phyloP scores from a whole-genome alignment of 2,888 invertebrate genomes.

The Tanytarsus gracilentus region DNA sequence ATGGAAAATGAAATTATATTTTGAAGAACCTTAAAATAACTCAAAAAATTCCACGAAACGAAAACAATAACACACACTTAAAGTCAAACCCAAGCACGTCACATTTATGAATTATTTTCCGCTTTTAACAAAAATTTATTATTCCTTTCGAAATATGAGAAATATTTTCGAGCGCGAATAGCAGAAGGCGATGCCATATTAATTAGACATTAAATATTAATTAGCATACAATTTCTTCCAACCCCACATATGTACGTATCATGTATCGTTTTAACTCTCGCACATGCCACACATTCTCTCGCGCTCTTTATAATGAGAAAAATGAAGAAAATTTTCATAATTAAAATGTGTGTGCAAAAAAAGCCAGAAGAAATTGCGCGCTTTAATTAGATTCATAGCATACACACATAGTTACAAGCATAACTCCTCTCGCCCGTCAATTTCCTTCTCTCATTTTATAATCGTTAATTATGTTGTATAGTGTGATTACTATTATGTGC shows the following conservation, averaged over 20 bases:
- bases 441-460: background rate
- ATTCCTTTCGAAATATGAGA: too few relatives aligned
- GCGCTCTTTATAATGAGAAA: background rate
- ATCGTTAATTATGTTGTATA: slow-evolving; percentile 4
- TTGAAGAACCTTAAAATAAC: too few relatives aligned
- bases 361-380: background rate
- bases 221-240: slow-evolving; percentile 8
- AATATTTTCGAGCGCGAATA: too few relatives aligned
- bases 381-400: slow-evolving; percentile 16
- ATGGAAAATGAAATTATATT: too few relatives aligned
- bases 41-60: too few relatives aligned
- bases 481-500: background rate
- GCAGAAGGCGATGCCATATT: slow-evolving; percentile 7
- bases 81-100: too few relatives aligned
- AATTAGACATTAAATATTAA: slow-evolving; percentile 23
- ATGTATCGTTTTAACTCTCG: background rate
- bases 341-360: slow-evolving; percentile 14
- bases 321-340: slow-evolving; percentile 17
- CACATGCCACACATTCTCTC: background rate
- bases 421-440: background rate
- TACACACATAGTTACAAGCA: background rate
- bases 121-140: too few relatives aligned
- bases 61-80: too few relatives aligned
- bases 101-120: too few relatives aligned
- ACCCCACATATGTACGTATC: background rate